Base-by-base conservation (phyloP, 2,797 vertebrate genomes). In the Adrianichthys oophorus region DNA sequence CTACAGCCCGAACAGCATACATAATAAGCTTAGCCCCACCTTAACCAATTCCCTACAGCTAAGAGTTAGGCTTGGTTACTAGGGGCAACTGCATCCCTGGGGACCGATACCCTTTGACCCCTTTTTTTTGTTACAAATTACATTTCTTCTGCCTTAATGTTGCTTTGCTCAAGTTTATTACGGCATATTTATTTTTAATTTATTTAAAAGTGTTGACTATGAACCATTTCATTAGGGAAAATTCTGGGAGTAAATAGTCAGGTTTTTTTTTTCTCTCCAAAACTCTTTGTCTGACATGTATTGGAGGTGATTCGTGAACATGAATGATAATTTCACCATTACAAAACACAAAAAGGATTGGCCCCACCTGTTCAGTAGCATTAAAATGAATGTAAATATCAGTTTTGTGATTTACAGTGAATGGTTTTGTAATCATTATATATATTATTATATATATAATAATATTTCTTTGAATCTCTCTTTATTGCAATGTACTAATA, bases 61-160 rank as follows among this genome's bases (percentile, higher is more conserved):
- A 41, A 46, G 66, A 48, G 53, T 59, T 52, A 67, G 59, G 64
- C 68, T 55, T 62, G 62, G 89, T 89, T 85, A 90, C 89, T 88
- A 88, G 59, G 77, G 85, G 88, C 83, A 89, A 89, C 87, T 70
- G 78, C 80, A 76, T 88, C 90, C 79, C 49, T 65, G 62, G 72
- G 82, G 71, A 83, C 51, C 21, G 57, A 62, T 83, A 89, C 74
- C 71, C 90, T 88, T 62, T 86, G 76, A 88, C 87, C 84, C 79
- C 32, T 73, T 86, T 87, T 86, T 74, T 83, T 82, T 42, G 26
- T 56, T 53, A 73, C 60, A 70, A 68, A 17, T 41, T 49, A 44
- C 50, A 41, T 17, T 55, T 65, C 19, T 55, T 17, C 48, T 4
- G 18, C 29, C 13, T 10, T 4, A 2, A 59, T 68, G 29, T 44